A percentile compares a stretch with the other conserved stretches of the same genome.
These are phyloP conservation scores for Protaetia brevitarsis DNA, from an alignment of 1,140 invertebrate species.

Conservation along the genomic window DNA sequence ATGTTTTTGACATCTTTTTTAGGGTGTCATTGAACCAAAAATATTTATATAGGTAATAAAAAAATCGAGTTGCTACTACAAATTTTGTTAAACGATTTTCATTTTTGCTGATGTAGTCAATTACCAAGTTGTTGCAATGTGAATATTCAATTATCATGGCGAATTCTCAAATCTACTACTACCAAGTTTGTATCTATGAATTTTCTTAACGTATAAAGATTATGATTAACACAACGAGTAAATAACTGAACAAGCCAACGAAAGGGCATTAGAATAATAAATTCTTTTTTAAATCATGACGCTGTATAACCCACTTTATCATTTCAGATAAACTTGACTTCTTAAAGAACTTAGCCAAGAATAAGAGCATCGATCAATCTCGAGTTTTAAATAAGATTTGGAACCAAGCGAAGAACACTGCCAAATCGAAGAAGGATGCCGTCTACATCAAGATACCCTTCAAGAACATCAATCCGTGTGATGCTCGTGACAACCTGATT, in stretches of 20 bases:
- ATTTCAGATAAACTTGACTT: constrained; percentile 25
- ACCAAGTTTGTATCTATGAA: too few relatives aligned
- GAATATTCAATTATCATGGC: too few relatives aligned
- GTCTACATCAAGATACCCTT: constrained; percentile 22
- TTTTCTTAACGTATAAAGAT: not conserved
- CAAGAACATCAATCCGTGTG: not conserved
- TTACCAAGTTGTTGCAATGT: too few relatives aligned
- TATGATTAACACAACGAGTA: not conserved
- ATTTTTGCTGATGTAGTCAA: too few relatives aligned
- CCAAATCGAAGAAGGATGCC: constrained; percentile 24
- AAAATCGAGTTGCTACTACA: too few relatives aligned
- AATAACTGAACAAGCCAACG: not conserved
- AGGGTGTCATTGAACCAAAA: too few relatives aligned
- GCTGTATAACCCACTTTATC: not conserved
- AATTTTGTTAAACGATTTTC: too few relatives aligned
- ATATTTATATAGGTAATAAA: too few relatives aligned
- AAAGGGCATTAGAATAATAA: too few relatives aligned
- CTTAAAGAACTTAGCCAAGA: constrained; percentile 17
- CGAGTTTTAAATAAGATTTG: constrained; percentile 23
- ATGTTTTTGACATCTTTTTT: too few relatives aligned
- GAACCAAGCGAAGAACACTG: constrained; percentile 18
- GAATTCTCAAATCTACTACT: too few relatives aligned
- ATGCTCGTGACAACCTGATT: not conserved
- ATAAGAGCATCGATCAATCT: constrained; percentile 15
- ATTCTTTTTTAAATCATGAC: too few relatives aligned